Percentiles rank a stretch among this genome's conserved stretches.
Conservation (phyloP, 2,113 vertebrate species). For the Ameiurus melas region DNA sequence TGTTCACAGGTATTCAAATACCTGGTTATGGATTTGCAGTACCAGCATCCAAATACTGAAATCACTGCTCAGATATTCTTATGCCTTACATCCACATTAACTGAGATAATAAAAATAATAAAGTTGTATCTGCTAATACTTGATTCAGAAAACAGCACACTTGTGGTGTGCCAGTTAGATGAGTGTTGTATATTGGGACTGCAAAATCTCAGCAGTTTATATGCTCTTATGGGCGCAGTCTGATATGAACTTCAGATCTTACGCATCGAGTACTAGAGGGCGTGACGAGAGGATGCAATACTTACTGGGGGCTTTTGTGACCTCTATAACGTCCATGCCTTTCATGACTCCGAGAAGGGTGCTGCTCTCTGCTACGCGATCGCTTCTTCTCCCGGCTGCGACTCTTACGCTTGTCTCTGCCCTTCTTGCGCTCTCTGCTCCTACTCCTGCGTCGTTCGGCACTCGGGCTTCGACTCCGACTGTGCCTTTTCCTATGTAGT, state of each 20-base stretch:
- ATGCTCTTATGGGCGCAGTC: not conserved
- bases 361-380: slow-evolving; percentile 90
- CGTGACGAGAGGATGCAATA: slow-evolving; percentile 36
- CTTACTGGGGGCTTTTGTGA: slow-evolving; percentile 88
- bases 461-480: slow-evolving; percentile 87
- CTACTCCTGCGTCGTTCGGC: slow-evolving; percentile 85
- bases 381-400: slow-evolving; percentile 86
- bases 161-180: not conserved
- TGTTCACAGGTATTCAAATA: not conserved
- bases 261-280: not conserved
- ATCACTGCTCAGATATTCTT: not conserved
- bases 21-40: not conserved
- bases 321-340: slow-evolving; percentile 83
- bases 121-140: not conserved
- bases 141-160: not conserved
- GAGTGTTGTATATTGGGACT: not conserved
- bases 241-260: not conserved
- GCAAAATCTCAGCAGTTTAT: not conserved
- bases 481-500: slow-evolving; percentile 87
- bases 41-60: not conserved
- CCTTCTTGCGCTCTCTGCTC: slow-evolving; percentile 87
- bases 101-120: not conserved
- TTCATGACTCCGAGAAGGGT: slow-evolving; percentile 86
- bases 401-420: slow-evolving; percentile 85
- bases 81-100: not conserved